These are phyloP conservation scores for Protaetia brevitarsis DNA, from an alignment of 1,140 invertebrate genomes.

Conservation along the genomic window DNA sequence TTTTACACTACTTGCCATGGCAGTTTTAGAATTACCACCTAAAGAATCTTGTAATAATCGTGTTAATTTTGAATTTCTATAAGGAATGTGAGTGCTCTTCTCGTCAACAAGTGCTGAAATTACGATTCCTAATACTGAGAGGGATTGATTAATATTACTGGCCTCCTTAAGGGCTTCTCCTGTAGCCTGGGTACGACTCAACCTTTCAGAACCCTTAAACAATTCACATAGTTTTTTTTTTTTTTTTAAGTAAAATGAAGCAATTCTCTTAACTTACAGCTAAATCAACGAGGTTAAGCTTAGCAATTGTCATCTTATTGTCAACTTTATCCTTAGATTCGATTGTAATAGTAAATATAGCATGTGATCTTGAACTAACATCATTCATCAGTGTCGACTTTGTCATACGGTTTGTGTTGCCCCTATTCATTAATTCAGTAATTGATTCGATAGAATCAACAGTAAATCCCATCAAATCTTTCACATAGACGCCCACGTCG, in stretches of 20 bases:
- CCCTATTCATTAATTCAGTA: constrained; percentile 93
- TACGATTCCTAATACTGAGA: constrained; percentile 91
- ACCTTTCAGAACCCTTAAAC: no score
- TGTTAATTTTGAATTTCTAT: no score
- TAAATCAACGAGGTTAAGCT: constrained; percentile 71
- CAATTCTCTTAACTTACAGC: constrained; percentile 85
- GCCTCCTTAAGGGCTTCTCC: no score
- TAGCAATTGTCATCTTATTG: constrained; percentile 67
- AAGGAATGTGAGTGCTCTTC: no score
- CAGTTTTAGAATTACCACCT: constrained; percentile 52
- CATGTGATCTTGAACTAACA: constrained; percentile 95
- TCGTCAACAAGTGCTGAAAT: constrained; percentile 95
- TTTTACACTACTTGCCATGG: constrained; percentile 27
- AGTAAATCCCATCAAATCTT: no score
- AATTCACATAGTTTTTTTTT: constrained; percentile 94
- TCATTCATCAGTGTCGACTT: constrained; percentile 99
- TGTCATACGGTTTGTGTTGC: constrained; percentile 77
- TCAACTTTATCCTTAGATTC: constrained; percentile 88
- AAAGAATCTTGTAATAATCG: constrained; percentile 82
- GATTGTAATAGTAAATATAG: constrained; percentile 97
- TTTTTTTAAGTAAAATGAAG: constrained; percentile 84
- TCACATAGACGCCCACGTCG: no score
- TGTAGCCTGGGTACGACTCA: no score
- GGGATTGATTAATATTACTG: no score
- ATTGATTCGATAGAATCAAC: no score